A percentile compares a stretch with the other conserved stretches of the same genome.
Evolutionary conservation across 2,113 vertebrate species (phyloP).

Genomic region (Myotis lucifugus): DNA sequence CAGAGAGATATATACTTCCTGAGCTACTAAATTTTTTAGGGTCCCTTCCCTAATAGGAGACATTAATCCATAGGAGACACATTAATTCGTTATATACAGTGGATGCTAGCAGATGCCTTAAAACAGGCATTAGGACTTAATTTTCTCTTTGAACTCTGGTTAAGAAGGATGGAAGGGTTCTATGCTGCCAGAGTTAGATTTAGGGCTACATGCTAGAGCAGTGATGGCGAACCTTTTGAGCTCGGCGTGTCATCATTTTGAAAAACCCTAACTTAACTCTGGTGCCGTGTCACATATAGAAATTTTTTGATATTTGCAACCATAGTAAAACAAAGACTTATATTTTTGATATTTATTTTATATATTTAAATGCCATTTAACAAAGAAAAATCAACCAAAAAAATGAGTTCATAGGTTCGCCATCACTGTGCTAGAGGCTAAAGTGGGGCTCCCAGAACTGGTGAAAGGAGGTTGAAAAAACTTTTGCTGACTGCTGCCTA

Average conservation of each 20-base stretch:
- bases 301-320: too few species aligned
- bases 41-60: not conserved
- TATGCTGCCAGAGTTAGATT: too few species aligned
- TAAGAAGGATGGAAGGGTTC: not conserved
- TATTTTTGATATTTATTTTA: too few species aligned
- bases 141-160: not conserved
- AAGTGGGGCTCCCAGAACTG: not conserved
- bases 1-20: not conserved
- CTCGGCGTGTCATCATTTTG: too few species aligned
- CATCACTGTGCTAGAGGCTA: not conserved
- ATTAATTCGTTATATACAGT: not conserved
- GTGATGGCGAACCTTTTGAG: too few species aligned
- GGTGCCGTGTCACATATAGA: too few species aligned
- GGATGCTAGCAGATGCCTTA: not conserved
- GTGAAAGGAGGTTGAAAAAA: not conserved
- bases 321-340: too few species aligned
- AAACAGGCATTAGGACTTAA: not conserved
- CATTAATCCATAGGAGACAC: not conserved
- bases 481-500: not conserved
- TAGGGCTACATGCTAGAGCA: too few species aligned
- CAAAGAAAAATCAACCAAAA: too few species aligned
- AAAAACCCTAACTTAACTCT: too few species aligned
- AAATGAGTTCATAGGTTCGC: too few species aligned
- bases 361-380: too few species aligned
- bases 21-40: not conserved